Percentiles rank a stretch among this genome's conserved stretches.
Conservation (phyloP, 2,888 invertebrate genomes). For the Serripes groenlandicus region DNA sequence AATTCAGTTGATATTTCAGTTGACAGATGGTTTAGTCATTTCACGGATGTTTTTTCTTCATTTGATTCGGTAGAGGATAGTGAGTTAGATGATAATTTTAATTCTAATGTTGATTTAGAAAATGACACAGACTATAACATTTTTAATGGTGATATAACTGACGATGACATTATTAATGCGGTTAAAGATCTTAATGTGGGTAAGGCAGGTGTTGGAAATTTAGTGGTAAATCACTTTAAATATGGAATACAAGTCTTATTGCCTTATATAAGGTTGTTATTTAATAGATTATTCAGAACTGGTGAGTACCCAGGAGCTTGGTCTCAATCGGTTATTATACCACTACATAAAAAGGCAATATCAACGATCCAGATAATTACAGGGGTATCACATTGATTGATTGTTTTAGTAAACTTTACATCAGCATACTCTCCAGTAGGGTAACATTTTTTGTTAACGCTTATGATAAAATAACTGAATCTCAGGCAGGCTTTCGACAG, state of each 20-base stretch:
- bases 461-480: conserved; percentile 20
- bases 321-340: neutral
- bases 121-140: too few relatives aligned
- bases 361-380: conserved; percentile 23
- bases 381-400: conserved; percentile 25
- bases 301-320: conserved; percentile 2
- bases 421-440: conserved; percentile 18
- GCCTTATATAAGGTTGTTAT: neutral
- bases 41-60: too few relatives aligned
- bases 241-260: neutral
- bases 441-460: conserved; percentile 31
- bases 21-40: conserved; percentile 15
- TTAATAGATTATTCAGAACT: conserved; percentile 9
- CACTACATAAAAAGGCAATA: conserved; percentile 19
- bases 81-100: too few relatives aligned
- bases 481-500: conserved; percentile 11
- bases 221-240: neutral
- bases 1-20: neutral
- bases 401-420: conserved; percentile 29
- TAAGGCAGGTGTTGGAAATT: conserved; percentile 4
- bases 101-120: too few relatives aligned
- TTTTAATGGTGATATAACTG: neutral
- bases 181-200: neutral
- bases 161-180: neutral
- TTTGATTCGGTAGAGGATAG: too few relatives aligned